Percentiles rank a stretch among this genome's conserved stretches.
Conservation (phyloP, 2,113 vertebrate species). For the Jacana jacana region DNA sequence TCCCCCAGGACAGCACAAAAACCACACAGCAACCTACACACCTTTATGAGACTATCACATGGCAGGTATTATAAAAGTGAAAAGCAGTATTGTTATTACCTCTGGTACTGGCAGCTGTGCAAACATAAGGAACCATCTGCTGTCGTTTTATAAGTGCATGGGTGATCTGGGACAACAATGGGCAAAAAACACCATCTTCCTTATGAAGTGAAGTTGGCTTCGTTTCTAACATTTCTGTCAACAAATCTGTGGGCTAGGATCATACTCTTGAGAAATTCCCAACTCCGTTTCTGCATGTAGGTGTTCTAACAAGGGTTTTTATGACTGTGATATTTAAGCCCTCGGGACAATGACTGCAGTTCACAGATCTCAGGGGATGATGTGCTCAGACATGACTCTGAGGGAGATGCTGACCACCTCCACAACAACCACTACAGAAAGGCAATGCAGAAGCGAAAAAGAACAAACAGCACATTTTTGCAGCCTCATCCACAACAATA, state of each 20-base stretch:
- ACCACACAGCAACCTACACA: background rate
- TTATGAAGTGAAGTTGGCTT: background rate
- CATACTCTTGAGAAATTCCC: background rate
- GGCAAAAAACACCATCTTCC: constrained; percentile 23
- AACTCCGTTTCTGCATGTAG: background rate
- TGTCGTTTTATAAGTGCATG: constrained; percentile 8
- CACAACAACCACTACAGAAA: background rate
- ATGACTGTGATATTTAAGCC: background rate
- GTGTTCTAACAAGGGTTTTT: background rate
- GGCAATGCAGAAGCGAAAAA: background rate
- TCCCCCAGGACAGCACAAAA: background rate
- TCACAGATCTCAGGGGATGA: background rate
- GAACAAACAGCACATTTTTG: background rate
- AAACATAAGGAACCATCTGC: constrained; percentile 64
- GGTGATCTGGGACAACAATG: constrained; percentile 30
- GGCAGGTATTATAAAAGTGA: constrained; percentile 12
- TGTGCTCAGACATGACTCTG: background rate
- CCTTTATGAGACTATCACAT: background rate
- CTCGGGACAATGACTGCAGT: background rate
- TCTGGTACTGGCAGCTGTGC: constrained; percentile 51
- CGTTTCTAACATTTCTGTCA: constrained; percentile 8
- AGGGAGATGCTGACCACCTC: background rate
- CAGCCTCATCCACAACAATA: background rate
- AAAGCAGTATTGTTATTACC: constrained; percentile 9
- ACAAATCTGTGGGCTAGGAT: background rate